Conservation (phyloP, 2,888 invertebrate species). For the Leptura quadrifasciata region DNA sequence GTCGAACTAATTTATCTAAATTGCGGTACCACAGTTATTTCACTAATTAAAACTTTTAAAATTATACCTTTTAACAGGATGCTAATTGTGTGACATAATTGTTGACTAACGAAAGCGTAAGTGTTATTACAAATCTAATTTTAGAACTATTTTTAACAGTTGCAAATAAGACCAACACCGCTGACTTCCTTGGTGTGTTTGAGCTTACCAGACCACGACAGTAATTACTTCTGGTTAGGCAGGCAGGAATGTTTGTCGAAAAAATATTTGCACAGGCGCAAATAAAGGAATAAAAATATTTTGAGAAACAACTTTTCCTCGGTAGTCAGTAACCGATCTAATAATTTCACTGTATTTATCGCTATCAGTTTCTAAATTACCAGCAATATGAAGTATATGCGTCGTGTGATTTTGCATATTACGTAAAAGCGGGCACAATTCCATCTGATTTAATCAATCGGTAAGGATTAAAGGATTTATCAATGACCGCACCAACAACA, state of each 20-base stretch:
- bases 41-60: background rate
- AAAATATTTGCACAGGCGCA: background rate
- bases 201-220: background rate
- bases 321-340: no score
- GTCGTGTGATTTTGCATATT: no score
- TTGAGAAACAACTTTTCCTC: no score
- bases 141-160: slow-evolving; percentile 3
- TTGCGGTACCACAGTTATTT: background rate
- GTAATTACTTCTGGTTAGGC: background rate
- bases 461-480: no score
- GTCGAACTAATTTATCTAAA: background rate
- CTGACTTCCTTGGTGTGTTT: background rate
- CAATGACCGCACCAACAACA: no score
- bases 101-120: background rate
- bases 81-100: slow-evolving; percentile 3
- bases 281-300: no score
- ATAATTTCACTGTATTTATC: no score
- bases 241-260: background rate
- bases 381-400: no score
- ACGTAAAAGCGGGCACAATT: no score
- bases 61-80: background rate
- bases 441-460: no score
- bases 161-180: slow-evolving; percentile 1
- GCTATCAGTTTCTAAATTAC: no score
- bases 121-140: slow-evolving; percentile 3